Percentiles rank a stretch among this genome's conserved stretches.
Conservation (phyloP, 2,797 vertebrate genomes). For the Pitangus sulphuratus region DNA sequence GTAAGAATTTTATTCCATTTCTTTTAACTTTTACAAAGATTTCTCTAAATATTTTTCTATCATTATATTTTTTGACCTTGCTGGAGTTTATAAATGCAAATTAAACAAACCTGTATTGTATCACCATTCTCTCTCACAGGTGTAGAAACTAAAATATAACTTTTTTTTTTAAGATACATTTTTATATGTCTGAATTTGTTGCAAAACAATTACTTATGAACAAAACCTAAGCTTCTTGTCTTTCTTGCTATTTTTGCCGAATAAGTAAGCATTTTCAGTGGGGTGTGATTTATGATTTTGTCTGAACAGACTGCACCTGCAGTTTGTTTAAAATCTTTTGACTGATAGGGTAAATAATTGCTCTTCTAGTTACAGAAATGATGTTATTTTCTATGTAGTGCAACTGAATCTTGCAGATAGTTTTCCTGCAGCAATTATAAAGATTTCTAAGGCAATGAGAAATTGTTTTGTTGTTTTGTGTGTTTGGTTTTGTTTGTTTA, state of each 20-base stretch:
- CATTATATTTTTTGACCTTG: not conserved
- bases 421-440: not conserved
- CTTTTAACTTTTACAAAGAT: not conserved
- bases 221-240: not conserved
- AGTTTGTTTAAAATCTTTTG: not conserved
- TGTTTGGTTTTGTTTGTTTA: not conserved
- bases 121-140: not conserved
- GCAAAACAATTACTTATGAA: not conserved
- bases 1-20: conserved; percentile 77
- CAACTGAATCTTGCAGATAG: not conserved
- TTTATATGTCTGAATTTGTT: not conserved
- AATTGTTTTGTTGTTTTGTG: not conserved
- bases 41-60: not conserved
- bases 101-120: not conserved
- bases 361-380: not conserved
- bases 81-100: not conserved
- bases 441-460: not conserved
- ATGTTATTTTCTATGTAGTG: not conserved
- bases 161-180: not conserved
- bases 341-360: not conserved
- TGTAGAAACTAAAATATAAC: not conserved
- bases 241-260: not conserved
- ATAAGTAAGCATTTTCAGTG: not conserved
- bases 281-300: not conserved
- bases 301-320: not conserved